Base-by-base conservation (phyloP, 2,888 invertebrate genomes). In the Andrena praecox region DNA sequence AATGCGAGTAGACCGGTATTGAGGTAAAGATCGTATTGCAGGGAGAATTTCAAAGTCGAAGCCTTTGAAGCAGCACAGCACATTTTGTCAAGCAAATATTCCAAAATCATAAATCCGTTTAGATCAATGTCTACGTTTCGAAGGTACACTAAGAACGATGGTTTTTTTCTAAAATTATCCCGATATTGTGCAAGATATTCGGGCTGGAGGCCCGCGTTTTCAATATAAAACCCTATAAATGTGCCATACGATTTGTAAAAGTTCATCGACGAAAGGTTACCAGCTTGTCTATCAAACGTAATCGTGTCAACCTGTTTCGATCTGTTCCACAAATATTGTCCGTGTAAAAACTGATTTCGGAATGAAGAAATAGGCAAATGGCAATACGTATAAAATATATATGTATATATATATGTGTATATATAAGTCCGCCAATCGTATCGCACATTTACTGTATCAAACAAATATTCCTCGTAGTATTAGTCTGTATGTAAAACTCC, bases 1-100 rank as follows among this genome's bases (percentile, higher is more conserved):
- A 85, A 87, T 86, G 89, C 86, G 87, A 89, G 87, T 91, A 91
- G 91, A 91, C 90, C 88, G 87, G 59, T 82, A 80, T 75, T 68
- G 70, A 71, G 71, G 75, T 87, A 87, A 90, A 90, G 89, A 90
- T 81, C 74, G 77, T 84, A 87, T 86, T 90, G 86, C 89, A 87
- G 71, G 85, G 84, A 86, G 82, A 82, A 73, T 76, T 84, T 70
- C 72, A 63, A 81, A 59, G 71, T 70, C 42, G 70, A 78, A 77
- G 31, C 68, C 73, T 81, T 83, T 71, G 42, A 82, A 75, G 70
- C 68, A 80, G 72, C 73, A 84, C 66, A 78, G 77, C 52, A 81
- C 79, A 79, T 86, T 90, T 80, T 80, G 79, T 80, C 72, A 75
- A 87, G 77, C 68, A 80, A 86, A 84, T 68, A 80, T 85, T 85